These are phyloP conservation scores for Bellardia bayeri DNA, from an alignment of 2,888 invertebrate species.

Conservation along the genomic window DNA sequence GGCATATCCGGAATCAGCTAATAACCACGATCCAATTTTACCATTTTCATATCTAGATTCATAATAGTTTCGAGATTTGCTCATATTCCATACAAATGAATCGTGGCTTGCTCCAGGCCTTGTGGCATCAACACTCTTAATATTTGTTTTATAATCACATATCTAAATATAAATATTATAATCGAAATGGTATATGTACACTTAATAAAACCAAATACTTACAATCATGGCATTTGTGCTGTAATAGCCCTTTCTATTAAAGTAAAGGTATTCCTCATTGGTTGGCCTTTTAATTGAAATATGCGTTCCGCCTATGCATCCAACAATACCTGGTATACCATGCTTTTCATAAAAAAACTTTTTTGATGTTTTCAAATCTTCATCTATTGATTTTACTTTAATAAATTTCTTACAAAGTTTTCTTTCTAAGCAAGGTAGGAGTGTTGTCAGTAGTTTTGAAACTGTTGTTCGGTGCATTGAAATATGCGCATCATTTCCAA, in stretches of 20 bases:
- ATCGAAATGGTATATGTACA: too few species aligned
- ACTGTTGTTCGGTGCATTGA: conserved; percentile 10
- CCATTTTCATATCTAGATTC: conserved; percentile 7
- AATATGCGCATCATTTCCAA: conserved; percentile 21
- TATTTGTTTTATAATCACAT: conserved; percentile 26
- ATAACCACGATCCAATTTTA: conserved; percentile 22
- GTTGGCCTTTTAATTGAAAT: too few species aligned
- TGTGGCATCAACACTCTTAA: conserved; percentile 25
- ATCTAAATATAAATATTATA: too few species aligned
- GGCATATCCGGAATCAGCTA: conserved; percentile 37
- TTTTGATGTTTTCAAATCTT: neutral
- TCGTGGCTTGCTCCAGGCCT: conserved; percentile 34
- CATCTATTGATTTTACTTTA: conserved; percentile 16
- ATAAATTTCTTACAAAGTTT: neutral
- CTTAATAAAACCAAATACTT: too few species aligned
- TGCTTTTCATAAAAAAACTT: too few species aligned
- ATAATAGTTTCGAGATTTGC: conserved; percentile 13
- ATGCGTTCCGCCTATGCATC: too few species aligned
- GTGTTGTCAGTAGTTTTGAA: conserved; percentile 8
- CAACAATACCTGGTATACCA: too few species aligned
- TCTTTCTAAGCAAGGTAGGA: conserved; percentile 28
- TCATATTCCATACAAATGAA: conserved; percentile 34
- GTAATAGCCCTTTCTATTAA: too few species aligned
- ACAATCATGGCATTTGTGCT: too few species aligned
- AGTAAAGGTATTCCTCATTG: too few species aligned